Percentiles rank a stretch among this genome's conserved stretches.
Evolutionary conservation across 2,113 vertebrate species (phyloP).

Genomic region (Tor tambroides): DNA sequence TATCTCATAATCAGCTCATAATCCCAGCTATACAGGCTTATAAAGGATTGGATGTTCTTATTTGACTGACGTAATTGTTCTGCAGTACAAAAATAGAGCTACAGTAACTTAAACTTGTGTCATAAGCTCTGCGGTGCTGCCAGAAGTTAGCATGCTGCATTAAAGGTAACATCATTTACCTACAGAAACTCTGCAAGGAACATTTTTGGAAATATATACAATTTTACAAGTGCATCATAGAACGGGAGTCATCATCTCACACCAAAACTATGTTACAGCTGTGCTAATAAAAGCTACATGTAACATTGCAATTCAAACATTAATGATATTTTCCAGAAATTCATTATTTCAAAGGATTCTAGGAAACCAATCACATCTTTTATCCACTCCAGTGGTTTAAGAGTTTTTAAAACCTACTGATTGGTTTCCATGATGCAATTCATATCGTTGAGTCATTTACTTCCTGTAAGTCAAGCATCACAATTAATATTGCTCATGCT

Average conservation of each 20-base stretch:
- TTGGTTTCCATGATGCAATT: not conserved
- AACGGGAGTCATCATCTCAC: not conserved
- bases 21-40: not conserved
- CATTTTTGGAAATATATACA: not conserved
- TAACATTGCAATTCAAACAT: not conserved
- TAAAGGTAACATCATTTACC: not conserved
- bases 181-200: not conserved
- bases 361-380: not conserved
- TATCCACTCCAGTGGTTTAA: not conserved
- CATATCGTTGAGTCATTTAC: not conserved
- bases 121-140: not conserved
- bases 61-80: not conserved
- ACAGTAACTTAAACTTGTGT: not conserved
- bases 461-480: not conserved
- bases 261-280: not conserved
- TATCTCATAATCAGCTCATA: constrained; percentile 14
- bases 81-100: not conserved
- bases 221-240: not conserved
- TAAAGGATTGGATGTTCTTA: not conserved
- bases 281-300: not conserved
- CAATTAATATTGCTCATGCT: constrained; percentile 2
- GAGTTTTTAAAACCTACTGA: not conserved
- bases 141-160: not conserved
- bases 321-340: not conserved
- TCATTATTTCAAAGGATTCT: not conserved